Evolutionary conservation across 2,888 invertebrate species (phyloP).

Genomic region (Leptarthrus brevirostris): DNA sequence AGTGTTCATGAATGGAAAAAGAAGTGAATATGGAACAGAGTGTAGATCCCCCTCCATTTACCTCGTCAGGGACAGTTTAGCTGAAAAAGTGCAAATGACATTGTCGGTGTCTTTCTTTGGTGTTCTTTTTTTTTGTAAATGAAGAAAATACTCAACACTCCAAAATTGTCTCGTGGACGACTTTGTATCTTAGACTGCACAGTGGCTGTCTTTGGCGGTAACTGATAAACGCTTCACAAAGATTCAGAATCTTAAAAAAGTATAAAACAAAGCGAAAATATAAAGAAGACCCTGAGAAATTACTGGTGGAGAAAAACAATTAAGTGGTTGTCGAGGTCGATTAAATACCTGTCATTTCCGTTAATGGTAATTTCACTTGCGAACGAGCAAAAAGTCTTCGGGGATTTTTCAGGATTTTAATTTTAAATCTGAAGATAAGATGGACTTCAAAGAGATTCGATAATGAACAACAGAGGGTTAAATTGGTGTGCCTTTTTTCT

Average conservation of each 20-base stretch:
- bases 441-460: no score
- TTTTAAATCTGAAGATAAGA: no score
- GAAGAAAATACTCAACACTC: neutral
- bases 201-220: neutral
- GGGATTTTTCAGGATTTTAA: no score
- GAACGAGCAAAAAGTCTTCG: neutral
- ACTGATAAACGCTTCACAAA: conserved; percentile 30
- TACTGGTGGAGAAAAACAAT: conserved; percentile 26
- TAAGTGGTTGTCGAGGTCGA: conserved; percentile 46
- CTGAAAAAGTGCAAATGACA: conserved; percentile 45
- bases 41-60: neutral
- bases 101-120: conserved; percentile 18
- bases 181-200: conserved; percentile 1
- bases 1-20: conserved; percentile 32
- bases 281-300: neutral
- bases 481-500: no score
- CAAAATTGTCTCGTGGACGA: neutral
- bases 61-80: conserved; percentile 29
- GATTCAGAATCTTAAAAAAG: neutral
- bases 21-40: conserved; percentile 5
- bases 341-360: conserved; percentile 41
- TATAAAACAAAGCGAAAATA: conserved; percentile 24
- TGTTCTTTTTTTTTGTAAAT: neutral
- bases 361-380: conserved; percentile 23
- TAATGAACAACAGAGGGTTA: no score